Conservation (phyloP, 2,797 vertebrate genomes). For the Anas capensis region DNA sequence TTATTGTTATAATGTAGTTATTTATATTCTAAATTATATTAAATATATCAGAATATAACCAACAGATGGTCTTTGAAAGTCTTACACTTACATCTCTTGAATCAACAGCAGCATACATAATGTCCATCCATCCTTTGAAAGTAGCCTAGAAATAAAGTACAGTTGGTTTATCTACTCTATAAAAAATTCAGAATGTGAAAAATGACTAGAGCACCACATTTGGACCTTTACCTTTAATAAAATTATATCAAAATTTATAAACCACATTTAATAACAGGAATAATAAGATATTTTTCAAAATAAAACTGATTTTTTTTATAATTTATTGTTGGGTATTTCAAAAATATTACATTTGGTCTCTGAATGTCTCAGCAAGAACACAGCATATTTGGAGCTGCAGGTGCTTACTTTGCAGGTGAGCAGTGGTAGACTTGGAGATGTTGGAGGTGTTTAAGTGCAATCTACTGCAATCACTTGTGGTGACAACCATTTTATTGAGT, state of each 20-base stretch:
- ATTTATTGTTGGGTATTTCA: neutral
- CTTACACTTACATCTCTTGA: conserved; percentile 91
- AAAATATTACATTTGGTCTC: neutral
- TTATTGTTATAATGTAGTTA: neutral
- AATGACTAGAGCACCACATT: conserved; percentile 10
- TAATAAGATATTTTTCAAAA: conserved; percentile 14
- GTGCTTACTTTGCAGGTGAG: neutral
- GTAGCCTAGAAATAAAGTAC: conserved; percentile 87
- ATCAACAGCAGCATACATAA: conserved; percentile 99
- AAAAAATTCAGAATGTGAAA: conserved; percentile 2
- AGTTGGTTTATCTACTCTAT: conserved; percentile 24
- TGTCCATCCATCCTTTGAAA: conserved; percentile 99
- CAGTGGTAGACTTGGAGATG: neutral
- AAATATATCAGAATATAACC: neutral
- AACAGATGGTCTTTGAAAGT: neutral
- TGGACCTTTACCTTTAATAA: neutral
- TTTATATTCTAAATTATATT: neutral
- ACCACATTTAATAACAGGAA: neutral
- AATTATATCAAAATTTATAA: neutral
- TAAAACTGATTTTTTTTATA: neutral
- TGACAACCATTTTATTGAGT: neutral
- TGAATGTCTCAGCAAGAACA: neutral
- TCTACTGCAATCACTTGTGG: neutral
- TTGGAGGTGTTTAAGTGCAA: neutral
- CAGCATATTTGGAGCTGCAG: neutral